phyloP scores from a whole-genome alignment of 1,140 invertebrate genomes.

The Pentalonia nigronervosa region DNA sequence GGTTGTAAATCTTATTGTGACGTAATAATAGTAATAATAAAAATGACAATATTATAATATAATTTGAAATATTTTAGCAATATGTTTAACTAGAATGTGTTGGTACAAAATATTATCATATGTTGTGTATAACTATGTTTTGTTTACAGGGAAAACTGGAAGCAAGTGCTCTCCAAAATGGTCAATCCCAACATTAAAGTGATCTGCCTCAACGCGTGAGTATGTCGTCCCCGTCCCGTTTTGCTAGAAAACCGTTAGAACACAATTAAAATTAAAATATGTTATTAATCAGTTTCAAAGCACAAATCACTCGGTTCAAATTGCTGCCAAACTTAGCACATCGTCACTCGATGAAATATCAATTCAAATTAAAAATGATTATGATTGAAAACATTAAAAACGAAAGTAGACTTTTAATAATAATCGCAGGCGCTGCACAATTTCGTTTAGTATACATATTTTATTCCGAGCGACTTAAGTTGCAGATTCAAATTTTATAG shows the following conservation, averaged over 20 bases:
- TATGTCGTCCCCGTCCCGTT: neutral
- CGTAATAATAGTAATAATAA: neutral
- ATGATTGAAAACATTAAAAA: neutral
- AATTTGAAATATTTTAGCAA: neutral
- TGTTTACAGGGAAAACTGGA: slow-evolving; percentile 41
- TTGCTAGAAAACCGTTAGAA: neutral
- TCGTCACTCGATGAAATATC: neutral
- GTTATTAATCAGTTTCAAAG: neutral
- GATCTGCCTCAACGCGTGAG: slow-evolving; percentile 40
- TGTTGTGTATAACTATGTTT: neutral
- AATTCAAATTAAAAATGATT: neutral
- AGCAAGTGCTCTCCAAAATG: neutral
- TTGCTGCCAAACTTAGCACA: neutral
- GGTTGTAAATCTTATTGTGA: neutral
- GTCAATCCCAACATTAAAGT: slow-evolving; percentile 47
- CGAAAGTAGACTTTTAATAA: neutral
- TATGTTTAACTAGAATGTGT: neutral
- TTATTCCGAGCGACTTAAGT: neutral
- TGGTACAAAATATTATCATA: neutral
- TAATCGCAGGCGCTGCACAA: neutral
- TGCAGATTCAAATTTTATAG: neutral
- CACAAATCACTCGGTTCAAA: neutral
- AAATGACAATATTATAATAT: neutral
- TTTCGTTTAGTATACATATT: neutral
- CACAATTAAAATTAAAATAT: neutral